A percentile compares a stretch with the other conserved stretches of the same genome.
These are phyloP conservation scores for Grallaria varia DNA, from an alignment of 2,113 vertebrate genomes.

Conservation along the genomic window DNA sequence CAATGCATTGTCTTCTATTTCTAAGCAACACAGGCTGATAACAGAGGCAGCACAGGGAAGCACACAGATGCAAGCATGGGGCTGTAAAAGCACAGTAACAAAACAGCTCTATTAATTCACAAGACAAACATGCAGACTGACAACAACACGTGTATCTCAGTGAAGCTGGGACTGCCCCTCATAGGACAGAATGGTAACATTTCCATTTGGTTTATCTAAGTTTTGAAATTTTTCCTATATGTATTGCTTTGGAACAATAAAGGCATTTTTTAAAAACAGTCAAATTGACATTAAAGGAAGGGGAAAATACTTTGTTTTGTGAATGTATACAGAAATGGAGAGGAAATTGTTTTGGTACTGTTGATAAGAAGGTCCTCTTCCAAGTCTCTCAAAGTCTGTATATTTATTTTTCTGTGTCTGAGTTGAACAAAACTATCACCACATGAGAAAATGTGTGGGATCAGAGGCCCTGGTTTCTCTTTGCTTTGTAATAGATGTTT, in stretches of 20 bases:
- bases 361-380: not conserved
- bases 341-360: not conserved
- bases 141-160: constrained; percentile 55
- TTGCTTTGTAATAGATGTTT: not conserved
- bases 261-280: not conserved
- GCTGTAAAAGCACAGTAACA: not conserved
- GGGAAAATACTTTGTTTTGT: not conserved
- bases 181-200: not conserved
- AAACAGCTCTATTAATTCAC: not conserved
- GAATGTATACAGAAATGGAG: not conserved
- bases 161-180: constrained; percentile 70
- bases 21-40: not conserved
- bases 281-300: not conserved
- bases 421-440: not conserved
- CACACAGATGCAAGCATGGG: constrained; percentile 42
- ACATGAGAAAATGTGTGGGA: not conserved
- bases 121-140: constrained; percentile 66
- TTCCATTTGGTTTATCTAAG: not conserved
- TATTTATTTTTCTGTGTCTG: not conserved
- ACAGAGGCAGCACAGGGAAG: not conserved
- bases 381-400: not conserved
- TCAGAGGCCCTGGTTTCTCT: not conserved
- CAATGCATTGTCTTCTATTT: not conserved
- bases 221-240: not conserved
- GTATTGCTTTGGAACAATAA: not conserved